A percentile compares a stretch with the other conserved stretches of the same genome.
Evolutionary conservation across 2,888 invertebrate genomes (phyloP).

Genomic region (Phortica okadai): DNA sequence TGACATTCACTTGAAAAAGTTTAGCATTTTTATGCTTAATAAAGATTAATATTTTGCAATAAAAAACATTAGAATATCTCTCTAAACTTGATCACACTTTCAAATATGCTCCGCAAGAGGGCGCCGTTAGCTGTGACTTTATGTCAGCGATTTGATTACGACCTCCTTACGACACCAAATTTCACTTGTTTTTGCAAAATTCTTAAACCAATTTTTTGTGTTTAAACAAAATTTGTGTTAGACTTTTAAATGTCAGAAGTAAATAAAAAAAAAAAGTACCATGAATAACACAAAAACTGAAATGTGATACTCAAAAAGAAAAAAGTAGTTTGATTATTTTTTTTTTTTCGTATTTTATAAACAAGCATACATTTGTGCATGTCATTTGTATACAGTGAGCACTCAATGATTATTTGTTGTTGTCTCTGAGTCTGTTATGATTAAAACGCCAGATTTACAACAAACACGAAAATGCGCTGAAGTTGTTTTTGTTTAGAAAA

Average conservation of each 20-base stretch:
- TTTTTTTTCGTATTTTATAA: not conserved
- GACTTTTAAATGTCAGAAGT: not conserved
- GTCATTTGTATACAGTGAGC: not conserved
- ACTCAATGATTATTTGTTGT: slow-evolving; percentile 1
- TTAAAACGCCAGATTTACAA: not conserved
- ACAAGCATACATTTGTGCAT: not conserved
- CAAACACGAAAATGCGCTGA: not conserved
- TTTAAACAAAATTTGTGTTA: not conserved
- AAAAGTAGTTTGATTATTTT: not conserved
- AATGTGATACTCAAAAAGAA: not conserved
- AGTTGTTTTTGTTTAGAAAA: slow-evolving; percentile 21
- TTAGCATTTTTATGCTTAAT: no score
- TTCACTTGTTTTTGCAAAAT: no score
- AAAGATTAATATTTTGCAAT: no score
- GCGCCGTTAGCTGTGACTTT: no score
- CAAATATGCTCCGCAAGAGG: no score
- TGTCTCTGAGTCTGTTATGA: not conserved
- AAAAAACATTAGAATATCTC: no score
- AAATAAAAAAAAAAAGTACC: not conserved
- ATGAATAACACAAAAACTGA: not conserved
- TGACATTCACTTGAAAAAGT: not conserved
- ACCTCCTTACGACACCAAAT: no score
- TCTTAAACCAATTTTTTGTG: not conserved
- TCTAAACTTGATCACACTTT: no score
- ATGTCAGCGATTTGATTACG: no score